These are phyloP conservation scores for Leuctra nigra DNA, from an alignment of 2,888 invertebrate genomes.

Conservation along the genomic window DNA sequence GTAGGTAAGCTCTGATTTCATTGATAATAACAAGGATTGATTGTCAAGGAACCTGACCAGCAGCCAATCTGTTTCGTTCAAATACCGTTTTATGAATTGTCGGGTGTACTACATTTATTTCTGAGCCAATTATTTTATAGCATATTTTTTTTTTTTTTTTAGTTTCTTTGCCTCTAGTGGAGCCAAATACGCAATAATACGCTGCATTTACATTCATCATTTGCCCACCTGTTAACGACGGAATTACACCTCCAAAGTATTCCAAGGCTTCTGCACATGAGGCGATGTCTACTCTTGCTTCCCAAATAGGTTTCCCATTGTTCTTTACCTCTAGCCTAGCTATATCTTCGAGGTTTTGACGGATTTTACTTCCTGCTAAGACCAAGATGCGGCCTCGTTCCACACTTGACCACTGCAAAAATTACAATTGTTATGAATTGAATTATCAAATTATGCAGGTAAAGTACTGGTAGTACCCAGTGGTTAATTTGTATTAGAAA, in stretches of 20 bases:
- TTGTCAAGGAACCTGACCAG: no score
- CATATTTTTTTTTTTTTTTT: no score
- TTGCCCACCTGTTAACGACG: constrained; percentile 33
- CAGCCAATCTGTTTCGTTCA: no score
- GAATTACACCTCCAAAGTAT: constrained; percentile 45
- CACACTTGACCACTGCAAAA: constrained; percentile 35
- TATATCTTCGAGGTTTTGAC: constrained; percentile 39
- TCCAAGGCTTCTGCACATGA: constrained; percentile 48
- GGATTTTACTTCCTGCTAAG: constrained; percentile 38
- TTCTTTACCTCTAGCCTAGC: constrained; percentile 41
- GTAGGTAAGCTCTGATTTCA: no score
- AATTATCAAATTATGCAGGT: background rate
- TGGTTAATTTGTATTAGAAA: no score
- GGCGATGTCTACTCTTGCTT: constrained; percentile 45
- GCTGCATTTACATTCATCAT: no score
- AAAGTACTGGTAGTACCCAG: background rate
- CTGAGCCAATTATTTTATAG: no score
- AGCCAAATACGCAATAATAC: no score
- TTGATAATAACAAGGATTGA: no score
- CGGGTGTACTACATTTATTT: no score
- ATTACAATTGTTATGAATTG: background rate
- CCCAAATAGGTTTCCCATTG: constrained; percentile 50
- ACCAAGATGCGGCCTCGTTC: constrained; percentile 42
- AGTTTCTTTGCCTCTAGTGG: no score
- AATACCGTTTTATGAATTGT: no score